Conservation (phyloP, 2,888 invertebrate genomes). For the Willowsia nigromaculata region DNA sequence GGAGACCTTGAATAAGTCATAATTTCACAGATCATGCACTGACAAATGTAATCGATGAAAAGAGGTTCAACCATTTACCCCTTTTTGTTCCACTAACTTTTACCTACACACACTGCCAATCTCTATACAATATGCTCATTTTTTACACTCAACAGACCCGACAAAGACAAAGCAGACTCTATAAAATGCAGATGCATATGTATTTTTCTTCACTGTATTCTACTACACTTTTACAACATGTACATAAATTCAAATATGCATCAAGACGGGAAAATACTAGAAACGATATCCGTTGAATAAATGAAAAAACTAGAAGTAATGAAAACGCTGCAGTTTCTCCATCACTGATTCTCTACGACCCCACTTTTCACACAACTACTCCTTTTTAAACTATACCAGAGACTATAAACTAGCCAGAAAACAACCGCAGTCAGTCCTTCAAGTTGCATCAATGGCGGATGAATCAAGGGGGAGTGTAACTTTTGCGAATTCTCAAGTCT, state of each 20-base stretch:
- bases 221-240: not conserved
- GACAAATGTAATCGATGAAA: not conserved
- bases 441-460: slow-evolving; percentile 51
- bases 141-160: too few species aligned
- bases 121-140: too few species aligned
- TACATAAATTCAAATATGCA: not conserved
- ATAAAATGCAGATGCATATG: too few species aligned
- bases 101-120: too few species aligned
- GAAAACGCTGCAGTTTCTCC: slow-evolving; percentile 12
- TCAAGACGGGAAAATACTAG: not conserved
- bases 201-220: too few species aligned
- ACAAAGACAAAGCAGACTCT: too few species aligned
- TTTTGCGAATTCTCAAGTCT: slow-evolving; percentile 47
- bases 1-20: not conserved
- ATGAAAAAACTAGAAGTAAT: not conserved
- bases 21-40: not conserved
- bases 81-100: not conserved
- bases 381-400: not conserved
- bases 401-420: slow-evolving; percentile 29
- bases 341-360: not conserved
- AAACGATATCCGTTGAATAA: not conserved
- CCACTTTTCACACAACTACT: not conserved
- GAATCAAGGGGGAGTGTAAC: slow-evolving; percentile 32
- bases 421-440: slow-evolving; percentile 31
- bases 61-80: slow-evolving; percentile 19